phyloP scores from a whole-genome alignment of 2,113 vertebrate genomes.

The Irena cyanogastra region DNA sequence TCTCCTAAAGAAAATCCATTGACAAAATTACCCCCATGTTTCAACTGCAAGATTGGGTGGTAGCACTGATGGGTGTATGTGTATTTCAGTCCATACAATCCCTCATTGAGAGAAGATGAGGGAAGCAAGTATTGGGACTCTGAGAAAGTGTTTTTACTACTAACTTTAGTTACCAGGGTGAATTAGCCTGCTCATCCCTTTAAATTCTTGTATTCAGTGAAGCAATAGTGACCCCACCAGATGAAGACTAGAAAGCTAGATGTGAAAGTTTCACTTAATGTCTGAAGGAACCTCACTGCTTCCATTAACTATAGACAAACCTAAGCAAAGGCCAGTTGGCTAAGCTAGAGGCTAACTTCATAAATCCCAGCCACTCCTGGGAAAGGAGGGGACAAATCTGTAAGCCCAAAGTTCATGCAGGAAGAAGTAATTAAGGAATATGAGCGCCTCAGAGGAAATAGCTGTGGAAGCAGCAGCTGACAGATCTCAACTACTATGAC shows the following conservation, averaged over 20 bases:
- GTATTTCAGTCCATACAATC: background rate
- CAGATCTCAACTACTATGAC: background rate
- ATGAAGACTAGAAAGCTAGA: slow-evolving; percentile 1
- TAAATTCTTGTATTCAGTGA: background rate
- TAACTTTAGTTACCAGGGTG: background rate
- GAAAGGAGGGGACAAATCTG: background rate
- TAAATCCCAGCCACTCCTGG: background rate
- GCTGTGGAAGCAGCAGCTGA: background rate
- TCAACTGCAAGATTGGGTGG: background rate
- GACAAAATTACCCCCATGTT: background rate
- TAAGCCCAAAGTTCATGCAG: background rate
- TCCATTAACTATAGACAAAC: background rate
- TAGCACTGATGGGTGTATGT: fast-evolving
- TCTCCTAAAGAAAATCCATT: background rate
- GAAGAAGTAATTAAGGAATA: background rate
- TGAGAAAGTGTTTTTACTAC: background rate
- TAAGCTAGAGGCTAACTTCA: background rate
- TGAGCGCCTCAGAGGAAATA: background rate
- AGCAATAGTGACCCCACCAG: slow-evolving; percentile 44
- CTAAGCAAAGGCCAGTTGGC: background rate
- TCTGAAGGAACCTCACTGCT: background rate
- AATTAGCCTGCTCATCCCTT: background rate
- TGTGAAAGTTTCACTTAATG: background rate
- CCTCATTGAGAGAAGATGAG: background rate
- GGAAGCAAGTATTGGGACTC: background rate